Base-by-base conservation (phyloP, 2,888 invertebrate species). In the Rhagonycha fulva region DNA sequence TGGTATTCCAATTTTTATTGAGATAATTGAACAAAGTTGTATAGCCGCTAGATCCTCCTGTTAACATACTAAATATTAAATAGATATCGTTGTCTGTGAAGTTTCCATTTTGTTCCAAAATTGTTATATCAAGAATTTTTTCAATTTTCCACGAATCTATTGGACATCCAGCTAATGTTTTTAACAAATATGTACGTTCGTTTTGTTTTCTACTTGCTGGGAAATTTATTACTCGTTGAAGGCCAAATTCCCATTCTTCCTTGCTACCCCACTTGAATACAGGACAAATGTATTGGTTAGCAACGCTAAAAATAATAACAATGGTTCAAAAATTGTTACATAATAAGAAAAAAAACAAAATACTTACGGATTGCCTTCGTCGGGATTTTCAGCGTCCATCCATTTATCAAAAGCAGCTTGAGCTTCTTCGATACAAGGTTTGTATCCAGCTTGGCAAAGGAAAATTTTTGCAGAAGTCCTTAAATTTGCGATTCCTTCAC, bases 231-330 rank as follows among this genome's bases (percentile, higher is more conserved):
- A 95, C 92, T 10, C 95, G 89, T 79, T 95, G 91, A 0, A 96
- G 89, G 47, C 95, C 95, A 81, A 95, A 95, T 79, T 95, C 92
- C 95, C 95, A 96, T 86, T 95, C 95, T 66, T 94, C 92, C 81
- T 90, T 89, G 0, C 93, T 92, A 0, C 95, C 95, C 93, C 94
- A 95, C 87, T 93, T 93, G 86, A 95, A 95, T 0, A 95, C 94
- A 0, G 95, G 94, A 78, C 95, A 95, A 78, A 95, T 91, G 86
- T 91, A 94, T 84, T 93, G 92, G 86, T 93, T 94, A 14, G 93
- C 90, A 69, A 95, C 92, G 7, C 95, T 95, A 85, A 9, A 84
- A 85, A 12, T 14, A 28, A 14, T 4, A 69, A 72, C 9, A 14
- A 63, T 14, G 26, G 10, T 14, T 28, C 61, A 62, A 30, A 19